These are phyloP conservation scores for Pocillopora meandrina DNA, from an alignment of 92 coral and sea anemone genomes.

Conservation along the genomic window DNA sequence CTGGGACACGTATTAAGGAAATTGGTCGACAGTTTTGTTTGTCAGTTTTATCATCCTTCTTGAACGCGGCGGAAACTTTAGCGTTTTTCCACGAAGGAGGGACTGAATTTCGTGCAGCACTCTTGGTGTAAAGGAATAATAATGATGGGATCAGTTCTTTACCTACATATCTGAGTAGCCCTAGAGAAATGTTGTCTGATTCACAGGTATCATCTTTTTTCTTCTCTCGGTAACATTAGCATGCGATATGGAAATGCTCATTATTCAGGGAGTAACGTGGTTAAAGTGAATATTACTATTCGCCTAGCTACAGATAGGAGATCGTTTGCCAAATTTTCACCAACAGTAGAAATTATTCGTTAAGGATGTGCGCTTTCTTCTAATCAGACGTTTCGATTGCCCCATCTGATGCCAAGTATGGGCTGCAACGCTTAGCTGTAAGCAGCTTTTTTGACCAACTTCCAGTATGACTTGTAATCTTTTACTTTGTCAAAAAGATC, in stretches of 20 bases:
- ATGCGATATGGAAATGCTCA: no score
- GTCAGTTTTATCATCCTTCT: conserved; percentile 41
- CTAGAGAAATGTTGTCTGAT: background rate
- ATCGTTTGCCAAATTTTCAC: no score
- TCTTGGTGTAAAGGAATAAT: background rate
- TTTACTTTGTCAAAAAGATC: conserved; percentile 4
- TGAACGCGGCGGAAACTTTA: conserved; percentile 13
- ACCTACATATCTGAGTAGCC: conserved; percentile 5
- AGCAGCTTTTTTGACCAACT: no score
- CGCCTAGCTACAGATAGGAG: no score
- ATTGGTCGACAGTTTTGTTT: background rate
- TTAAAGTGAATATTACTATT: no score
- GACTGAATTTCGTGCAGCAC: conserved; percentile 14
- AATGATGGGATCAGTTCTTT: conserved; percentile 28
- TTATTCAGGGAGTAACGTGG: no score
- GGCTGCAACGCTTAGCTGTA: no score
- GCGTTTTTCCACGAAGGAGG: conserved; percentile 46
- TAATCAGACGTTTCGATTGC: no score
- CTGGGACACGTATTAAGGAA: conserved; percentile 2
- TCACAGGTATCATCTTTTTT: background rate
- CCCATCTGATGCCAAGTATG: no score
- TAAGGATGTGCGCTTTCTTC: no score
- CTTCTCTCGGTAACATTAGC: background rate
- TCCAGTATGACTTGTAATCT: conserved; percentile 5
- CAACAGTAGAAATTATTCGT: no score